phyloP scores from a whole-genome alignment of 2,888 invertebrate species.

The Cecidostiba fungosa region DNA sequence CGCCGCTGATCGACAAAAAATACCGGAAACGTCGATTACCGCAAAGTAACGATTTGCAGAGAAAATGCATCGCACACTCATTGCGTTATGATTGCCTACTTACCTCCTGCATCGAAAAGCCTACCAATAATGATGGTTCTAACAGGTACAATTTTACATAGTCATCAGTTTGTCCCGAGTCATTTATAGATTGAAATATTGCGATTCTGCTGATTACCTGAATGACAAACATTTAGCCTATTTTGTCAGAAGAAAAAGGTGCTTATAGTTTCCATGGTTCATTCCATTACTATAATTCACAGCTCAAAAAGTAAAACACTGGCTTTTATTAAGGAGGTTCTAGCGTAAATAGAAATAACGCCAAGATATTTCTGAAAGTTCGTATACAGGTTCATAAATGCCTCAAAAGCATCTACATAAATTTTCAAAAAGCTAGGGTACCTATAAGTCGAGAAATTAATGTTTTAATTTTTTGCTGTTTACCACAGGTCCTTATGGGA shows the following conservation, averaged over 20 bases:
- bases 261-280: not conserved
- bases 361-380: too few relatives aligned
- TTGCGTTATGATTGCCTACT: not conserved
- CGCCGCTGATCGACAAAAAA: slow-evolving; percentile 14
- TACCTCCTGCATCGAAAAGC: not conserved
- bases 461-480: too few relatives aligned
- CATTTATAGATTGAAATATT: not conserved
- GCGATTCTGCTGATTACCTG: not conserved
- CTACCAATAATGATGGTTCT: not conserved
- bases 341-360: too few relatives aligned
- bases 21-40: slow-evolving; percentile 36
- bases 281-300: too few relatives aligned
- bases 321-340: too few relatives aligned
- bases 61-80: not conserved
- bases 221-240: not conserved
- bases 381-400: too few relatives aligned
- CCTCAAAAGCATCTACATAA: too few relatives aligned
- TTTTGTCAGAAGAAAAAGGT: not conserved
- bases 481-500: too few relatives aligned
- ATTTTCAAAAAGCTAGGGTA: too few relatives aligned
- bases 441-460: too few relatives aligned
- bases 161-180: not conserved
- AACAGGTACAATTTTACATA: not conserved
- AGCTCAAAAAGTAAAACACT: too few relatives aligned
- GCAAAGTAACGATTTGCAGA: not conserved